Evolutionary conservation across 2,113 vertebrate genomes (phyloP).

Genomic region (Aegithalos caudatus): DNA sequence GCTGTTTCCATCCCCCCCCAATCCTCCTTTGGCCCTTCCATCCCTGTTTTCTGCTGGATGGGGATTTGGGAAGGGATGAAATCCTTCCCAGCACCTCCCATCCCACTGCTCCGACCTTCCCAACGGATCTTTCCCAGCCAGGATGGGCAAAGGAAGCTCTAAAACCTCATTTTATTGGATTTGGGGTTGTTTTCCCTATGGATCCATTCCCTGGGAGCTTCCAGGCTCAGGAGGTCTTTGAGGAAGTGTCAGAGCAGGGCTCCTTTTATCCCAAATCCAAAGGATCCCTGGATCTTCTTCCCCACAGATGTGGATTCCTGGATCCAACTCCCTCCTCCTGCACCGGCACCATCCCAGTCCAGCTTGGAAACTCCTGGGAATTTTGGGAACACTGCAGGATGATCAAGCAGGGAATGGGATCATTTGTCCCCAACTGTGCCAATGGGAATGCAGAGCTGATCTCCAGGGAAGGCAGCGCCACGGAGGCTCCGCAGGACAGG

Average conservation of each 20-base stretch:
- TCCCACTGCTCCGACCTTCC: not conserved
- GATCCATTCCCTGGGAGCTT: not conserved
- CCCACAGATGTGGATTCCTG: fast-evolving
- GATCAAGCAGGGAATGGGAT: fast-evolving
- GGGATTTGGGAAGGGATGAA: not conserved
- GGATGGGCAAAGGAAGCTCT: not conserved
- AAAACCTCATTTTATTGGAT: not conserved
- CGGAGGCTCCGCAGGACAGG: no score
- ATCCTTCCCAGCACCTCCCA: not conserved
- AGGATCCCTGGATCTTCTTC: not conserved
- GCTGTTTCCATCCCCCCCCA: not conserved
- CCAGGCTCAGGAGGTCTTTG: not conserved
- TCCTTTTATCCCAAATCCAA: not conserved
- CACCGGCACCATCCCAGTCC: fast-evolving
- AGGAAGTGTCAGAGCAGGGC: not conserved
- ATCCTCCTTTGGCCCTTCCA: not conserved
- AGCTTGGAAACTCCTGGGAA: no score
- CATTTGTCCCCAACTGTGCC: not conserved
- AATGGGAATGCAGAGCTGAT: not conserved
- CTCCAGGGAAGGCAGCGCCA: not conserved
- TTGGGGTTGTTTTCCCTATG: not conserved
- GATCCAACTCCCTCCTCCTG: not conserved
- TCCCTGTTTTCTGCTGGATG: not conserved
- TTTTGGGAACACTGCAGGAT: not conserved
- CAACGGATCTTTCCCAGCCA: not conserved